Evolutionary conservation across 2,888 invertebrate species (phyloP).

Genomic region (Apamea sordens): DNA sequence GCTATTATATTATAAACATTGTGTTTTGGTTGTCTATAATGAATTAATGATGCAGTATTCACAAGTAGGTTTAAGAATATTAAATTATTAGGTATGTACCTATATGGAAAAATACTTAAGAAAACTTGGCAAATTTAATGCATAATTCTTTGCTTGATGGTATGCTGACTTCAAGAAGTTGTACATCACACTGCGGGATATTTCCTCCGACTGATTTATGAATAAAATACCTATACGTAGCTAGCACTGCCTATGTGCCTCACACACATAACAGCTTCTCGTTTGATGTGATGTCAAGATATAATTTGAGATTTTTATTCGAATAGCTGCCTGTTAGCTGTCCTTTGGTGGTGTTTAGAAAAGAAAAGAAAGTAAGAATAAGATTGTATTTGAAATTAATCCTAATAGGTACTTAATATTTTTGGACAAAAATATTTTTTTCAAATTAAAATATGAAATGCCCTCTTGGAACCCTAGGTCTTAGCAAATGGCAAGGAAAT

Average conservation of each 20-base stretch:
- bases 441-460: neutral
- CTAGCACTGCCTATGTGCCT: neutral
- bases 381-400: too few species aligned
- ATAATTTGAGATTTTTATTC: neutral
- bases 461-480: neutral
- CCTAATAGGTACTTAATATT: neutral
- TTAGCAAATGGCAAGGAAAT: neutral
- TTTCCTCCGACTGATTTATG: slow-evolving; percentile 17
- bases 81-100: too few species aligned
- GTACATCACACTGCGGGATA: slow-evolving; percentile 26
- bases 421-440: neutral
- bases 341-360: neutral
- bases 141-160: slow-evolving; percentile 1
- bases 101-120: neutral
- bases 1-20: neutral
- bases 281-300: slow-evolving; percentile 8
- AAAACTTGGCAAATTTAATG: neutral
- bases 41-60: neutral
- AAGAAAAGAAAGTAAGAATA: neutral
- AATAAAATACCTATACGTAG: neutral
- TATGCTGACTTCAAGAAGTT: slow-evolving; percentile 10
- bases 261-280: neutral
- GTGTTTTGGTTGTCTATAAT: neutral
- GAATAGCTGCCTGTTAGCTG: neutral
- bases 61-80: neutral